A percentile compares a stretch with the other conserved stretches of the same genome.
Conservation (phyloP, 2,113 vertebrate genomes). For the Amblyornis subalaris region DNA sequence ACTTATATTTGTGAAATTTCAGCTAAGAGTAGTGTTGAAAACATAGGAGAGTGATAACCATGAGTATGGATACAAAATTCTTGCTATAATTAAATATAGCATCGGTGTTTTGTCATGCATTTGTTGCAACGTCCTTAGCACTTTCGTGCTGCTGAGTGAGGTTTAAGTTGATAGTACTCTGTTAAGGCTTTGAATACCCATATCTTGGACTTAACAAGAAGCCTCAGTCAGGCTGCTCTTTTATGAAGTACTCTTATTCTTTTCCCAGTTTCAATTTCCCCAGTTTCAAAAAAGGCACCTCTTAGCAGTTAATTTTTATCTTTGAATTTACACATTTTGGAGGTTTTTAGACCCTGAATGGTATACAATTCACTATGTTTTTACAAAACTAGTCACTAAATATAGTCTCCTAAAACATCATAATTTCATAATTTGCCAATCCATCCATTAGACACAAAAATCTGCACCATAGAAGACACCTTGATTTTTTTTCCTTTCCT, state of each 20-base stretch:
- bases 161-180: not conserved
- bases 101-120: fast-evolving
- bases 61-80: not conserved
- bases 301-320: not conserved
- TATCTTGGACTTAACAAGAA: not conserved
- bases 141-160: not conserved
- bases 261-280: not conserved
- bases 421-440: not conserved
- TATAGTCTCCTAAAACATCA: not conserved
- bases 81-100: not conserved
- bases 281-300: not conserved
- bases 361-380: not conserved
- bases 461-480: not conserved
- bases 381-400: not conserved
- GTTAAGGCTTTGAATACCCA: not conserved
- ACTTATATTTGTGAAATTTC: not conserved
- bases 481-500: not conserved
- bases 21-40: not conserved
- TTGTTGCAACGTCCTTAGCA: not conserved
- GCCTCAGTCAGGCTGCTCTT: not conserved
- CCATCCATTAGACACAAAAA: not conserved
- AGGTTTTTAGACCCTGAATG: not conserved
- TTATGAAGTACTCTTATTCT: not conserved
- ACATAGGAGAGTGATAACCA: not conserved
- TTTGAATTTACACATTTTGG: not conserved